Evolutionary conservation across 2,113 vertebrate genomes (phyloP).

Genomic region (Grammatotria lemairii): DNA sequence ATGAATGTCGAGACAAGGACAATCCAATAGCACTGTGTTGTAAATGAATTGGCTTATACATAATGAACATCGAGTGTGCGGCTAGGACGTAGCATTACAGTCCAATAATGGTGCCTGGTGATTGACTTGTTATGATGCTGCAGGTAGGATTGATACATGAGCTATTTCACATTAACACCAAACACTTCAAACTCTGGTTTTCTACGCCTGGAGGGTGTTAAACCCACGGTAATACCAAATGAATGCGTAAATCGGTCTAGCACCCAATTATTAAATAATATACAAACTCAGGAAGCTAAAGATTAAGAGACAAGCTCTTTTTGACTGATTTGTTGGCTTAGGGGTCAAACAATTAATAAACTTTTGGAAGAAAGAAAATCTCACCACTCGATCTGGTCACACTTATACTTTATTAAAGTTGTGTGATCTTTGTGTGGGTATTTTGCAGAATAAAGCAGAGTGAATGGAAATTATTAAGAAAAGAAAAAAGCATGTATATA

Average conservation of each 20-base stretch:
- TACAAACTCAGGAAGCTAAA: not conserved
- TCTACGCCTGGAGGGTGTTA: not conserved
- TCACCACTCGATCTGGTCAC: too few species aligned
- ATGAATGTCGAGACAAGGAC: constrained; percentile 59
- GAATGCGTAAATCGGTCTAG: not conserved
- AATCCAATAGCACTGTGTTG: constrained; percentile 42
- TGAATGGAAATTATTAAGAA: not conserved
- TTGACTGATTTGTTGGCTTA: not conserved
- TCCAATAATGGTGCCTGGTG: not conserved
- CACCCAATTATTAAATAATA: not conserved
- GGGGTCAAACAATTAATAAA: not conserved
- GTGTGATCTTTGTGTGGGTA: not conserved
- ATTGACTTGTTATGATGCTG: constrained; percentile 5
- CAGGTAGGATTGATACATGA: not conserved
- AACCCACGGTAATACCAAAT: not conserved
- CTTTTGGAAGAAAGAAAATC: not conserved
- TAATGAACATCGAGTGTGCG: constrained; percentile 49
- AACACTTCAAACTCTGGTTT: not conserved
- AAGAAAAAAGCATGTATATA: not conserved
- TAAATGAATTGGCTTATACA: constrained; percentile 52
- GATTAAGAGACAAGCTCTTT: not conserved
- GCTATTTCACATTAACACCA: not conserved
- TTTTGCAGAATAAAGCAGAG: not conserved
- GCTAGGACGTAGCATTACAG: not conserved
- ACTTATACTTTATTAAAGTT: not conserved